These are phyloP conservation scores for Orchestia grillus DNA, from an alignment of 1,140 invertebrate species.

Conservation along the genomic window DNA sequence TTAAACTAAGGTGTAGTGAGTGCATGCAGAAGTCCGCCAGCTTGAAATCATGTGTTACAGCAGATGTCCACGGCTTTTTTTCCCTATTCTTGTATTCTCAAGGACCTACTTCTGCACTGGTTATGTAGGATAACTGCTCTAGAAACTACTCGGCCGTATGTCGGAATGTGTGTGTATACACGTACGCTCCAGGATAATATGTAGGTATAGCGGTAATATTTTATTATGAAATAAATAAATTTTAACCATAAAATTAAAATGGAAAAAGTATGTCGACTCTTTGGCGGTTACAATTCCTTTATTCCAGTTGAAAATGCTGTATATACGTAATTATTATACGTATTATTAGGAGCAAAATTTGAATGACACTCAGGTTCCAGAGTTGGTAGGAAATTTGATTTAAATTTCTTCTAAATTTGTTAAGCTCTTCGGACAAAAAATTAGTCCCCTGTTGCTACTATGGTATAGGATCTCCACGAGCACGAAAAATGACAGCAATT, in stretches of 20 bases:
- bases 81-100: neutral
- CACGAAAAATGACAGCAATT: no score
- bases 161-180: neutral
- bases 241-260: neutral
- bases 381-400: no score
- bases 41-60: neutral
- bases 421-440: no score
- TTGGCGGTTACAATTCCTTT: neutral
- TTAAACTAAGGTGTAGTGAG: no score
- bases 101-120: conserved; percentile 12
- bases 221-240: neutral
- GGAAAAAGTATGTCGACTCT: neutral
- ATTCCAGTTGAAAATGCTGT: no score
- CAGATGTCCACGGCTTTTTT: neutral
- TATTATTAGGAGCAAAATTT: no score
- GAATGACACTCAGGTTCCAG: no score
- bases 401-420: no score
- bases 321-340: no score
- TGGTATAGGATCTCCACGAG: no score
- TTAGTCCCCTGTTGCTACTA: no score
- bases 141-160: neutral
- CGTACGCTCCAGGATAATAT: no score
- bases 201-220: neutral
- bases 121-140: conserved; percentile 27
- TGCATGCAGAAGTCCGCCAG: neutral